Base-by-base conservation (phyloP, 1,140 invertebrate genomes). In the Pinna nobilis region DNA sequence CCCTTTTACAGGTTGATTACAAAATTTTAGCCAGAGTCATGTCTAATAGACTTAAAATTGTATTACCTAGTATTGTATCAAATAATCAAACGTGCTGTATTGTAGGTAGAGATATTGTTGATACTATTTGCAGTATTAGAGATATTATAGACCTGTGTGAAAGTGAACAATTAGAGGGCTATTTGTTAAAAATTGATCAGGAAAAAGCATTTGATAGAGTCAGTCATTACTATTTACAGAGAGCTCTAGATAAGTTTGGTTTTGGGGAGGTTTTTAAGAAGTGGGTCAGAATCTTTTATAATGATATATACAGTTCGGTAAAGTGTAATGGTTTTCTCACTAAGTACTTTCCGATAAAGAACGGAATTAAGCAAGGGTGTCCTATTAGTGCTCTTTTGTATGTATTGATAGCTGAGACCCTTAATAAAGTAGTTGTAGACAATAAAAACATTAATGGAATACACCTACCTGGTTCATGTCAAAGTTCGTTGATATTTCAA, bases 381-480 rank as follows among this genome's bases (percentile, higher is more conserved):
- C 74, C 74, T 7, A 57, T 76, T 15, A 65, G 59, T 66, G 74
- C 74, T 32, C n/a, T 76, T 15, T 15, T 70, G 25, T 70, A 71
- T 41, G 57, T 71, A 20, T 49, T 71, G n/a, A 37, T 18, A 28
- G 33, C 50, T 25, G 65, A 68, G 25, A 59, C 65, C 32, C 23
- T 57, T 3, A 7, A 32, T n/a, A n/a, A n/a, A n/a, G 32, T 25
- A 3, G 61, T 70, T 3, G 39, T 9, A 30, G 11, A 37, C 5
- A 70, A 61, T 51, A 25, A 47, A 39, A 30, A 23, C 61, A 51
- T 70, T 6, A 51, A 39, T 28, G 68, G 57, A 3, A 37, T 70
- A 23, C 7, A 15, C 28, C 49, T 70, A 15, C 57, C 55, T 3
- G 39, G 55, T 18, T 47, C 37, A 0, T 18, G 67, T 13, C 30